Evolutionary conservation across 2,113 vertebrate genomes (phyloP), one percentile per base, ranked within the genome.

Genomic region (Megaptera novaeangliae): DNA sequence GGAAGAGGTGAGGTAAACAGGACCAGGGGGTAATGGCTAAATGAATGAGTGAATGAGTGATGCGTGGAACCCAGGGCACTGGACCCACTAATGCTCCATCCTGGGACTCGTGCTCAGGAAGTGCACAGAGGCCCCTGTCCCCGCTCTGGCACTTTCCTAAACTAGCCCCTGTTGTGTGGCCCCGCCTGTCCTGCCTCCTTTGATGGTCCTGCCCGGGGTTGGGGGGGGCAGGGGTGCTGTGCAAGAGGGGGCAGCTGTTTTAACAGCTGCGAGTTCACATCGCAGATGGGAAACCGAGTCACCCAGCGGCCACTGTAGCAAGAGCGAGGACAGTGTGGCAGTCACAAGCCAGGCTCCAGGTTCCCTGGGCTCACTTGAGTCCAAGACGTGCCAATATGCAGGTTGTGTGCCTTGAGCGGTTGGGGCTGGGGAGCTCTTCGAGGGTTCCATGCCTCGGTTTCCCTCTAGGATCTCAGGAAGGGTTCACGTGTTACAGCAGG

Each of bases 231-330:
- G 3, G 15, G 18, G 72, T 15, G 8, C 44, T 49, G 72, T 20
- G 72, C 27, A 46, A 31, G 25, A 44, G 29, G 39, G 52, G 44
- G 72, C 44, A 75, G 44, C 29, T 75, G 5, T 34, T 31, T 31
- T 18, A 18, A 52, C 52, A 6, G 52, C 52, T 52, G 52, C 52
- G 8, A 75, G 44, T 11, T 29, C 72, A 49, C 44, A 3, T 11
- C 10, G 8, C 17, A 75, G 44, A 29, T 75, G 46, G 49, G 36
- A 94, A 69, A 80, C 61, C 6, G 4, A 80, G 64, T 89, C 74
- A 15, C 55, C 13, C 39, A 2, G 46, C 4, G 20, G 52, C 4
- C 10, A 29, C 34, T 1, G 9, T 27, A 0, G 41, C 8, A 1
- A 61, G 41, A 29, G 27, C 1, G 1, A 23, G 31, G 31, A 12